Percentiles rank a stretch among this genome's conserved stretches.
phyloP scores from a whole-genome alignment of 2,888 invertebrate genomes.

The Cetonia aurata region DNA sequence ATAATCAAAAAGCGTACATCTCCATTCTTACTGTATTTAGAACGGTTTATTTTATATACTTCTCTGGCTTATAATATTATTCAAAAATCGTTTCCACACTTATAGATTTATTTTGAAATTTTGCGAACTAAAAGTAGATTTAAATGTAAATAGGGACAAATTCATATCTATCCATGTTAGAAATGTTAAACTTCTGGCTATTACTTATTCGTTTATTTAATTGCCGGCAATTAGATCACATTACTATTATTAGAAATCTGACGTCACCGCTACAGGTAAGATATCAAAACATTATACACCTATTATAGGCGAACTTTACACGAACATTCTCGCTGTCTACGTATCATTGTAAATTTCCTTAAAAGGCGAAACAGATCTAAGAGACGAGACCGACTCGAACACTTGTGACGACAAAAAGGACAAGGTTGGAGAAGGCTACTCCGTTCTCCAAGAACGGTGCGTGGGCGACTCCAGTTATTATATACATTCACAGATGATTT shows the following conservation, averaged over 20 bases:
- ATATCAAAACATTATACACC: conserved; percentile 43
- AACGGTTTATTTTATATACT: too few relatives aligned
- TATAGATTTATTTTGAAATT: too few relatives aligned
- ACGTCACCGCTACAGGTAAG: conserved; percentile 25
- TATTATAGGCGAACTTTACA: conserved; percentile 42
- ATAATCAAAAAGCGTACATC: too few relatives aligned
- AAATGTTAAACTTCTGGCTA: too few relatives aligned
- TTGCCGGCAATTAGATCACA: conserved; percentile 20
- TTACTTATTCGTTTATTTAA: conserved; percentile 4
- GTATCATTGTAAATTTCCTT: conserved; percentile 45
- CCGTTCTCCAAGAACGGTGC: conserved; percentile 12
- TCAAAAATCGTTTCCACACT: too few relatives aligned
- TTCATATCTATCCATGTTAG: too few relatives aligned
- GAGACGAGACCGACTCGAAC: conserved; percentile 14
- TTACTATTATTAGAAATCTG: conserved; percentile 21
- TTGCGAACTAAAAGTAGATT: too few relatives aligned
- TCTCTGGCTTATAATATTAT: too few relatives aligned
- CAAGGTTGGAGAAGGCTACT: conserved; percentile 35
- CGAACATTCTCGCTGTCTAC: conserved; percentile 13
- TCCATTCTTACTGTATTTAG: too few relatives aligned
- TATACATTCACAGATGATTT: too few relatives aligned
- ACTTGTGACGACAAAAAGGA: conserved; percentile 40
- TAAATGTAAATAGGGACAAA: too few relatives aligned
- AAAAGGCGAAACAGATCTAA: conserved; percentile 43
- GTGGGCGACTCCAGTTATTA: conserved; percentile 24